Percentiles rank a stretch among this genome's conserved stretches.
Conservation (phyloP, 1,140 invertebrate genomes). For the Lethocerus indicus region DNA sequence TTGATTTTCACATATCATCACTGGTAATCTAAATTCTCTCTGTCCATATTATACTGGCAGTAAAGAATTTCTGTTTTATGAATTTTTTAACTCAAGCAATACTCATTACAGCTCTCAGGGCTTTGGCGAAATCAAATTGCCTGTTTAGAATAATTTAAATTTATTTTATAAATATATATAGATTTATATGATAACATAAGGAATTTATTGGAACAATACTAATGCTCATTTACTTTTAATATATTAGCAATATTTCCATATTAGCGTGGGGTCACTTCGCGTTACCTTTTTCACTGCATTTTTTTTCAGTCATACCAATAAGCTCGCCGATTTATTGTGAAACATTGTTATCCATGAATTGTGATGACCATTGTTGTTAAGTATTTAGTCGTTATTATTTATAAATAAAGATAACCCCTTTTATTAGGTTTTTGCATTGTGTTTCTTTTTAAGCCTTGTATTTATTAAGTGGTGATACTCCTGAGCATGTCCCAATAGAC, state of each 20-base stretch:
- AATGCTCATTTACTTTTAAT: slow-evolving; percentile 5
- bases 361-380: slow-evolving; percentile 11
- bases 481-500: no score
- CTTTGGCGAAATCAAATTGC: slow-evolving; percentile 6
- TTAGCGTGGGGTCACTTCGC: slow-evolving; percentile 1
- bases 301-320: slow-evolving; percentile 10
- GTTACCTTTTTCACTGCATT: slow-evolving; percentile 8
- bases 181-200: background rate
- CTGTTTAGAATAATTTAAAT: slow-evolving; percentile 4
- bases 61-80: background rate
- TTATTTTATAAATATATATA: background rate
- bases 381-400: slow-evolving; percentile 10
- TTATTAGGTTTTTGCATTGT: background rate
- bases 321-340: slow-evolving; percentile 8
- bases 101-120: slow-evolving; percentile 6
- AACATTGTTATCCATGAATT: slow-evolving; percentile 9
- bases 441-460: no score
- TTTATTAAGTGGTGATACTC: no score
- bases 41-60: background rate
- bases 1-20: slow-evolving; percentile 11
- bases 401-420: background rate
- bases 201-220: slow-evolving; percentile 4
- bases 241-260: background rate
- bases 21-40: background rate
- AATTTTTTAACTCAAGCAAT: slow-evolving; percentile 5